Evolutionary conservation across 1,140 invertebrate genomes (phyloP).

Genomic region (Pantala flavescens): DNA sequence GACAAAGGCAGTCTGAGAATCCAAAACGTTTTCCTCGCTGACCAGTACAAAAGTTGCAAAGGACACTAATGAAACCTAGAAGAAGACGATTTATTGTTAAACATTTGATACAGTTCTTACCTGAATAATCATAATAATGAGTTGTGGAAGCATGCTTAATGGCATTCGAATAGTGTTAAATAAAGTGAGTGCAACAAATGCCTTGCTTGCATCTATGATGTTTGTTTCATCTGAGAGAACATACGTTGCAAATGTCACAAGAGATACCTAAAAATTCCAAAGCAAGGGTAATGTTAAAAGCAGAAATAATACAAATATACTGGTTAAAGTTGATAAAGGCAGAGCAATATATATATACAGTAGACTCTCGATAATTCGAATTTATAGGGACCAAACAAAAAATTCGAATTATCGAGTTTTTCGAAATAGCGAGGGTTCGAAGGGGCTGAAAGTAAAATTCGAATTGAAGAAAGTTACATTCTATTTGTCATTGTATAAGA

Average conservation of each 20-base stretch:
- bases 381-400: too few relatives aligned
- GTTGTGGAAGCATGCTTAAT: constrained; percentile 77
- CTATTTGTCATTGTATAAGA: too few relatives aligned
- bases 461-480: too few relatives aligned
- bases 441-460: too few relatives aligned
- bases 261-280: constrained; percentile 67
- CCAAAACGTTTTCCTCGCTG: constrained; percentile 67
- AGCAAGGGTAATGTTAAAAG: too few relatives aligned
- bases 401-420: too few relatives aligned
- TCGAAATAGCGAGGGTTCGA: too few relatives aligned
- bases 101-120: constrained; percentile 36
- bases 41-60: constrained; percentile 80
- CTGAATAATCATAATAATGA: constrained; percentile 78
- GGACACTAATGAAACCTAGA: constrained; percentile 75
- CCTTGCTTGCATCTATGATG: constrained; percentile 76
- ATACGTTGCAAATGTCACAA: constrained; percentile 87
- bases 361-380: too few relatives aligned
- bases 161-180: constrained; percentile 97
- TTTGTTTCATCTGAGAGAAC: constrained; percentile 65
- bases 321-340: too few relatives aligned
- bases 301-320: too few relatives aligned
- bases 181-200: constrained; percentile 92
- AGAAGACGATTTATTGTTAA: constrained; percentile 16
- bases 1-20: constrained; percentile 88
- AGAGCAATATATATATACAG: too few relatives aligned